phyloP scores from a whole-genome alignment of 2,113 vertebrate species.

The Serilophus lunatus region DNA sequence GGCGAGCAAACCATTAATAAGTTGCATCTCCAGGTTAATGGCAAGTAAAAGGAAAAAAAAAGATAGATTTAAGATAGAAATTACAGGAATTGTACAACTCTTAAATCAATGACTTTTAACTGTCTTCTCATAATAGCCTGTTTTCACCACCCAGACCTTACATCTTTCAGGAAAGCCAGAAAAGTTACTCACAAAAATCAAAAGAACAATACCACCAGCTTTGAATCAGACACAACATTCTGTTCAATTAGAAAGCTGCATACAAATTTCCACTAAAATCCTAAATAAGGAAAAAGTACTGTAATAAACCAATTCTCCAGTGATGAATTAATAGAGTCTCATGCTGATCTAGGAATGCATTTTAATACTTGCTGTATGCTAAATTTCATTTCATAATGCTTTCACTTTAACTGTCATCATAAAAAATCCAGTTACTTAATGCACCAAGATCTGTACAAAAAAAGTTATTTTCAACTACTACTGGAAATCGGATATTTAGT shows the following conservation, averaged over 20 bases:
- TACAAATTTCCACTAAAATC: slow-evolving; percentile 3
- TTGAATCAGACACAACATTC: background rate
- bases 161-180: background rate
- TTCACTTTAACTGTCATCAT: background rate
- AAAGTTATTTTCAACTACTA: slow-evolving; percentile 1
- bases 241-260: background rate
- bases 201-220: background rate
- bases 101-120: background rate
- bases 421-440: slow-evolving; percentile 18
- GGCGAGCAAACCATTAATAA: background rate
- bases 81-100: background rate
- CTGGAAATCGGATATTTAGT: slow-evolving; percentile 2
- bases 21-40: background rate
- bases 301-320: background rate
- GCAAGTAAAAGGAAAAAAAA: background rate
- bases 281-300: slow-evolving; percentile 9
- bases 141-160: background rate
- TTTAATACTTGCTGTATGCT: background rate
- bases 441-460: background rate
- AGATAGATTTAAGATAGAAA: background rate
- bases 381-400: slow-evolving; percentile 21
- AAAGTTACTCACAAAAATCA: background rate
- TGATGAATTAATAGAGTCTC: background rate
- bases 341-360: background rate
- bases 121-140: background rate